Conservation (phyloP, 2,113 vertebrate species). For the Harpagus bidentatus region DNA sequence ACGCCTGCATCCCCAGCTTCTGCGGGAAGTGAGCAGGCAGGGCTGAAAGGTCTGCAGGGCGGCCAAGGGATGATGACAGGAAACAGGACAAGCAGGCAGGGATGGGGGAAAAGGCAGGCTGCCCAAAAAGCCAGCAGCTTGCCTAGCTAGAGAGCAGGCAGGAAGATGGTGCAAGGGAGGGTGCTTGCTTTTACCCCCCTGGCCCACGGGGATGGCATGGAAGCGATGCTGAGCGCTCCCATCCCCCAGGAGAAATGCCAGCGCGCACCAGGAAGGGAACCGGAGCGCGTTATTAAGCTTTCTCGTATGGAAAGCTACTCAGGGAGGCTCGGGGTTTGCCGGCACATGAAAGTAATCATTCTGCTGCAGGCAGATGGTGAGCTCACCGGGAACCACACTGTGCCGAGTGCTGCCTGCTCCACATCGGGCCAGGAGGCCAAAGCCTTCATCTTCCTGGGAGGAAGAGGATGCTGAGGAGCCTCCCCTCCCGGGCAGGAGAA, state of each 20-base stretch:
- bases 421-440: not conserved
- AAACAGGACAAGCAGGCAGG: not conserved
- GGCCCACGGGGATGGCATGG: accelerated
- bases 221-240: accelerated
- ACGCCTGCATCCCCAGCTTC: not conserved
- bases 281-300: not conserved
- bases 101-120: not conserved
- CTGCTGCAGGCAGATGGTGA: not conserved
- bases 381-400: not conserved
- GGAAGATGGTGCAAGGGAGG: not conserved
- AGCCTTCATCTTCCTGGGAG: constrained; percentile 1
- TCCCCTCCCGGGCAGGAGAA: not conserved
- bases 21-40: accelerated
- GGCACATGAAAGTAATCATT: not conserved
- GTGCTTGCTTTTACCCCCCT: not conserved
- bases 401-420: not conserved
- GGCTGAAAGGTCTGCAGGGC: not conserved
- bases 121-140: not conserved
- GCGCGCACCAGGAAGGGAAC: not conserved
- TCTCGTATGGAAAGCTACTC: not conserved
- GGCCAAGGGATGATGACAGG: not conserved
- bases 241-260: accelerated
- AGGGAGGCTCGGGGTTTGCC: not conserved
- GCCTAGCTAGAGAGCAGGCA: not conserved
- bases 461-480: constrained; percentile 11